phyloP scores from a whole-genome alignment of 2,888 invertebrate species.

The Pseudococcus longispinus region DNA sequence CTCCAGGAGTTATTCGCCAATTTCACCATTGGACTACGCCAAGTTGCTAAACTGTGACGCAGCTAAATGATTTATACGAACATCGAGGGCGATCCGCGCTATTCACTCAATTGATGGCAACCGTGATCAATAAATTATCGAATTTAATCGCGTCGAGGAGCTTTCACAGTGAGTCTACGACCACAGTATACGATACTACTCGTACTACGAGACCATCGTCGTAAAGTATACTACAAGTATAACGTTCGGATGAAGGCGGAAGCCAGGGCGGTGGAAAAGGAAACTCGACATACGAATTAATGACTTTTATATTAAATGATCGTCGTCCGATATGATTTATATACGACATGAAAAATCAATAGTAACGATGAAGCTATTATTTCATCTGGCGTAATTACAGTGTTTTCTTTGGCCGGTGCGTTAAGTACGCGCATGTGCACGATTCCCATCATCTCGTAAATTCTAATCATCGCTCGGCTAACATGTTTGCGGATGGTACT shows the following conservation, averaged over 20 bases:
- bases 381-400: conserved; percentile 17
- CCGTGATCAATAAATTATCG: conserved; percentile 22
- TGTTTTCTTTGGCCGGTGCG: neutral
- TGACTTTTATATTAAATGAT: conserved; percentile 29
- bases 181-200: too few relatives aligned
- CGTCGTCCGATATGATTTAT: conserved; percentile 28
- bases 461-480: neutral
- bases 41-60: neutral
- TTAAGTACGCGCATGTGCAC: neutral
- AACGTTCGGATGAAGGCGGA: neutral
- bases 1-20: neutral
- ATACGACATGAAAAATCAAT: conserved; percentile 19
- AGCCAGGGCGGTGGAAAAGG: neutral
- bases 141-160: conserved; percentile 1
- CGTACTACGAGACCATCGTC: neutral
- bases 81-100: conserved; percentile 5
- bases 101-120: conserved; percentile 1
- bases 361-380: conserved; percentile 10
- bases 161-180: neutral
- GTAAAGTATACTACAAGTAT: neutral
- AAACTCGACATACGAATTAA: neutral
- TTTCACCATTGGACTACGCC: neutral
- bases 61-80: neutral
- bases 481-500: neutral
- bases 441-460: conserved; percentile 19